These are phyloP conservation scores for Rynchops niger DNA, from an alignment of 2,113 vertebrate species.

Conservation along the genomic window DNA sequence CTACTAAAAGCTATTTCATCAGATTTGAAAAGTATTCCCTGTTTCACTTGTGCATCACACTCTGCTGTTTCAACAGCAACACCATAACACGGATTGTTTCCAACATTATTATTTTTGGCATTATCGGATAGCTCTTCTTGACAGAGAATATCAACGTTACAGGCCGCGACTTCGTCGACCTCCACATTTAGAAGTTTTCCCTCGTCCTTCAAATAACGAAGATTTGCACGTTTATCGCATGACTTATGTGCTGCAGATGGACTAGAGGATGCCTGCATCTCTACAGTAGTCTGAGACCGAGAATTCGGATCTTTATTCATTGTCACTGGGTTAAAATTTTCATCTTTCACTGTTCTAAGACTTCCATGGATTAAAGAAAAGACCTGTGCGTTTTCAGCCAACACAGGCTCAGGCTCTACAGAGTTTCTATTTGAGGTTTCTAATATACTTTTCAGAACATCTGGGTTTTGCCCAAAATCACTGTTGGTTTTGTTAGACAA, in stretches of 20 bases:
- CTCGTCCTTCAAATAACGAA: slow-evolving; percentile 48
- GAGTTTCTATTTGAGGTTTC: slow-evolving; percentile 69
- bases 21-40: neutral
- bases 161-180: slow-evolving; percentile 68
- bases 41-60: neutral
- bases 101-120: slow-evolving; percentile 74
- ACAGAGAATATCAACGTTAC: slow-evolving; percentile 47
- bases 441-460: slow-evolving; percentile 69
- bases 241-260: slow-evolving; percentile 62
- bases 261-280: slow-evolving; percentile 74
- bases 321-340: slow-evolving; percentile 56
- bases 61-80: neutral
- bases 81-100: neutral
- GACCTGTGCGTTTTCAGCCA: slow-evolving; percentile 31
- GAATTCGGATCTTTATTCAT: neutral
- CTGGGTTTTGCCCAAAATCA: slow-evolving; percentile 63
- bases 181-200: slow-evolving; percentile 37
- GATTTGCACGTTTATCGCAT: slow-evolving; percentile 25
- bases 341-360: slow-evolving; percentile 57
- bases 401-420: slow-evolving; percentile 56
- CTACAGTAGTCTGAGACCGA: slow-evolving; percentile 40
- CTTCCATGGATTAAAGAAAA: slow-evolving; percentile 57
- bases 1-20: neutral
- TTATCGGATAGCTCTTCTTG: slow-evolving; percentile 64
- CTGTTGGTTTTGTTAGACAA: slow-evolving; percentile 46